Base-by-base conservation (phyloP, 2,888 invertebrate species). In the Chrysotoxum bicinctum region DNA sequence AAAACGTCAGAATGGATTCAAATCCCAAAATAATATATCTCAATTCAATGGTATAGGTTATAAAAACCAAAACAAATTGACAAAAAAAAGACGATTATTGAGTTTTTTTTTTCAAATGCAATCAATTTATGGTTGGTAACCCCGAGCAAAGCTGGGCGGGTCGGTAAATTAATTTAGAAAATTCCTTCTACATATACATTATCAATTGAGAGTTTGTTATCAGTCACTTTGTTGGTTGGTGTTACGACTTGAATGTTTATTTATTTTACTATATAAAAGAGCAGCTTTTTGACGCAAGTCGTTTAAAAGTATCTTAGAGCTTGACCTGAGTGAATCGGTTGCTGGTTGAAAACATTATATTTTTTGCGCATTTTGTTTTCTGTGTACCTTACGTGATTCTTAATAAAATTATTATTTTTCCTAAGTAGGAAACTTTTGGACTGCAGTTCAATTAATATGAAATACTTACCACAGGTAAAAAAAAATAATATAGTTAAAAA, bases 401-500 rank as follows among this genome's bases (percentile, higher is more conserved):
- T 30, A 16, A 48, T 12, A 19, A 10, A 30, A 12, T n/a, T 8
- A 10, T 32, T 72, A 64, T 37, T 5, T 32, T 68, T n/a, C n/a
- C 52, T 16, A 16, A 9, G 26, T 5, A 32, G 4, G 0, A 3
- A 21, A 7, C 7, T 19, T n/a, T n/a, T 7, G 14, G 1, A 45
- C 45, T 12, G 7, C 5, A 45, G 52, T 19, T 58, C 16, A 2
- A 54, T 32, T 0, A 79, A 45, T 0, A 84, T 84, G 84, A 84
- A 80, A 21, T 32, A 75, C 12, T 72, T 84, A 43, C 79, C 84
- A 23, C 79, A 84, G 84, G 84, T 84, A 75, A 62, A 12, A 32
- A 40, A 6, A 21, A 16, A 12, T 0, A 21, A 1, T 35, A 19
- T 16, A 16, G 16, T n/a, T 4, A 9, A 16, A 37, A 4, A 26